phyloP scores from a whole-genome alignment of 2,797 vertebrate genomes.

The Poecile montanus region DNA sequence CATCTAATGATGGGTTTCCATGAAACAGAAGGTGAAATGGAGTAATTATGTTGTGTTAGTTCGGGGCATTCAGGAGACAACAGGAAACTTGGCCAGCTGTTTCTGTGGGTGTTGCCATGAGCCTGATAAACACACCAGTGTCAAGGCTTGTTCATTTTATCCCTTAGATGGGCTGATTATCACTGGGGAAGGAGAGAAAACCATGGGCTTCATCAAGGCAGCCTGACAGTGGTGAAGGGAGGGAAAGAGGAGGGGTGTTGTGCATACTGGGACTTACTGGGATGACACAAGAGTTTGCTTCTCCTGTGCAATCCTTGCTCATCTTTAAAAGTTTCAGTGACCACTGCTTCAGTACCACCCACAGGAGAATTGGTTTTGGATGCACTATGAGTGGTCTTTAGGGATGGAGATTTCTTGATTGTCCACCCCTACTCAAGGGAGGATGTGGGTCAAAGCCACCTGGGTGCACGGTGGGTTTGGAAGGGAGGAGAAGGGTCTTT shows the following conservation, averaged over 20 bases:
- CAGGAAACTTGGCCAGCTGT: background rate
- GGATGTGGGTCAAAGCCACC: background rate
- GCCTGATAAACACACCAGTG: background rate
- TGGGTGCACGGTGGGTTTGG: background rate
- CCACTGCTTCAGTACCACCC: accelerated
- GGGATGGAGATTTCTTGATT: background rate
- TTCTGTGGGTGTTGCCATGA: background rate
- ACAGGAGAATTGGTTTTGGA: background rate
- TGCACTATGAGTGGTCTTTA: background rate
- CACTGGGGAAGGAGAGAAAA: background rate
- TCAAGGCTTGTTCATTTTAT: background rate
- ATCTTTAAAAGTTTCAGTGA: background rate
- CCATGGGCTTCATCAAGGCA: accelerated
- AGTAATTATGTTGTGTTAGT: background rate
- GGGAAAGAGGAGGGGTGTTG: background rate
- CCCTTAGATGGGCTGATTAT: background rate
- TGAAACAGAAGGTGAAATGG: background rate
- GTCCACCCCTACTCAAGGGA: background rate
- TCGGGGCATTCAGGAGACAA: background rate
- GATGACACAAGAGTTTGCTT: background rate
- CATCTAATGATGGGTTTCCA: background rate
- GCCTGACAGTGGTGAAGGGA: background rate
- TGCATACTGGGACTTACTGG: background rate
- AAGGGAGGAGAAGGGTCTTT: background rate
- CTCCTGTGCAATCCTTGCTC: background rate